A percentile compares a stretch with the other conserved stretches of the same genome.
Evolutionary conservation across 2,888 invertebrate genomes (phyloP).

Genomic region (Dione juno): DNA sequence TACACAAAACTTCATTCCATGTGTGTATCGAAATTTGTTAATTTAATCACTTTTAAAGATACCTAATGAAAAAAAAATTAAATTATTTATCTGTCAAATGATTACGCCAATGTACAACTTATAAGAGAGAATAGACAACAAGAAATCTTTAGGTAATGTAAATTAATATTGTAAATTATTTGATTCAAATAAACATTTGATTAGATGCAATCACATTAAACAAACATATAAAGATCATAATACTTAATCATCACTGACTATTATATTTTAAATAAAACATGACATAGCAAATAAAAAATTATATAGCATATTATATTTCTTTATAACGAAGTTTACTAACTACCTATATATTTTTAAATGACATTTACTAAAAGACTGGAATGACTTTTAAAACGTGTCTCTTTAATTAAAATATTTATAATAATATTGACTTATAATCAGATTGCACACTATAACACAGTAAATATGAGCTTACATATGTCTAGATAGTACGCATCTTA

Average conservation of each 20-base stretch:
- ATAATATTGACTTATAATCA: not conserved
- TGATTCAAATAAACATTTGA: not conserved
- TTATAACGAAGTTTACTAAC: not conserved
- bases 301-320: not conserved
- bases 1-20: not conserved
- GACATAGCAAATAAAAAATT: not conserved
- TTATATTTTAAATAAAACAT: not conserved
- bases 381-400: conserved; percentile 51
- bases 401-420: conserved; percentile 27
- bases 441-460: conserved; percentile 3
- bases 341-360: conserved; percentile 53
- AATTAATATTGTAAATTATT: too few relatives aligned
- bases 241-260: not conserved
- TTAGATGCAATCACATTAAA: not conserved
- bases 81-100: too few relatives aligned
- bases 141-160: too few relatives aligned
- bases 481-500: not conserved
- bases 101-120: too few relatives aligned
- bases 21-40: not conserved
- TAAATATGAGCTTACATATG: not conserved
- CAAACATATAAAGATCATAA: not conserved
- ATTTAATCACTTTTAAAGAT: too few relatives aligned
- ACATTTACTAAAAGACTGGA: conserved; percentile 71
- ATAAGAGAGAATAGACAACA: too few relatives aligned
- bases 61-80: too few relatives aligned